phyloP scores from a whole-genome alignment of 2,113 vertebrate genomes.

The Serinus canaria region DNA sequence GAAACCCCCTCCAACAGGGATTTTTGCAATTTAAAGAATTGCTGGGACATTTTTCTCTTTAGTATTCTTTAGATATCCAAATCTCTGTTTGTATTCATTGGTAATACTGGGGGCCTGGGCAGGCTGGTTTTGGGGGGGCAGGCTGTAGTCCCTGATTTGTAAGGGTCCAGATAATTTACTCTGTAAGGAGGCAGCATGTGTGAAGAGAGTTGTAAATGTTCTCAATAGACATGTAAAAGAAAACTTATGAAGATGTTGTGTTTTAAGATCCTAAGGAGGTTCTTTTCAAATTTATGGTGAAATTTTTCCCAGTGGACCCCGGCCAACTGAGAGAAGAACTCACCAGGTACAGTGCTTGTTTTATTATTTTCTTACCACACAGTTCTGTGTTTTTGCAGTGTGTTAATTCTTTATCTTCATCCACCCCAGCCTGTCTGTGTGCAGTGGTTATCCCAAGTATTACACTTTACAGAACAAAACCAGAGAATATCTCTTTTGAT shows the following conservation, averaged over 20 bases:
- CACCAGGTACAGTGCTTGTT: slow-evolving; percentile 83
- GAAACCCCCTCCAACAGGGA: background rate
- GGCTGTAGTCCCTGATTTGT: background rate
- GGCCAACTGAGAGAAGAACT: slow-evolving; percentile 90
- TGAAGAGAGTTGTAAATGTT: slow-evolving; percentile 63
- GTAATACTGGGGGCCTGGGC: background rate
- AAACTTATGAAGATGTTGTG: slow-evolving; percentile 79
- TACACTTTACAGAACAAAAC: background rate
- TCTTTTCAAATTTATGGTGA: slow-evolving; percentile 97
- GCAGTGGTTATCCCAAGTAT: background rate
- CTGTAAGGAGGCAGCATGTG: background rate
- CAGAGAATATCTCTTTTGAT: background rate
- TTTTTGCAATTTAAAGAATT: background rate
- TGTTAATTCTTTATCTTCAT: background rate
- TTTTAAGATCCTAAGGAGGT: slow-evolving; percentile 88
- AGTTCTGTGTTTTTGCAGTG: background rate
- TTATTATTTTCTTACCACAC: background rate
- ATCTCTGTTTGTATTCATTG: rapidly evolving
- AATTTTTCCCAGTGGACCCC: slow-evolving; percentile 97
- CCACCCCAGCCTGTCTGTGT: background rate
- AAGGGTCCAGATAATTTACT: background rate
- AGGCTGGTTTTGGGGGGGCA: background rate
- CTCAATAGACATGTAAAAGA: slow-evolving; percentile 49
- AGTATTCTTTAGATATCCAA: background rate
- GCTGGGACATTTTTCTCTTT: background rate